Conservation (phyloP, 2,797 vertebrate species). For the Sebastes jordani region DNA sequence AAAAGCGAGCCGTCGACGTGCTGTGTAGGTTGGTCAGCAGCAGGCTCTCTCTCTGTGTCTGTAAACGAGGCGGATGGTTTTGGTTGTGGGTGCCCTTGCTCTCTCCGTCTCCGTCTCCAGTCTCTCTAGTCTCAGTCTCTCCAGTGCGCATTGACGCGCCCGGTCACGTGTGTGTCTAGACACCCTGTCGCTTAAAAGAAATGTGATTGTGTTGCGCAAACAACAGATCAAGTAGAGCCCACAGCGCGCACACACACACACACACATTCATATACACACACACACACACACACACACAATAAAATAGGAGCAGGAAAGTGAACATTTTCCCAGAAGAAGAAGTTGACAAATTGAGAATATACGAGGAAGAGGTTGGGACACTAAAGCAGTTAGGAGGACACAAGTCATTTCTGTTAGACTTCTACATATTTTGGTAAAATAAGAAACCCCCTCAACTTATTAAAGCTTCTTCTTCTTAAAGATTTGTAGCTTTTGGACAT, state of each 20-base stretch:
- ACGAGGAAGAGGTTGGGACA: not conserved
- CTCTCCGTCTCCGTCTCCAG: conserved; percentile 62
- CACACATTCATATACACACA: not conserved
- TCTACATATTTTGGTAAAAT: not conserved
- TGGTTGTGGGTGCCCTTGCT: conserved; percentile 79
- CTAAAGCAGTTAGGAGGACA: not conserved
- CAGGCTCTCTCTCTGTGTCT: conserved; percentile 57
- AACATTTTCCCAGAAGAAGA: conserved; percentile 42
- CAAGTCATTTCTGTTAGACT: not conserved
- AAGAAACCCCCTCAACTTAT: not conserved
- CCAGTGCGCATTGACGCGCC: conserved; percentile 91
- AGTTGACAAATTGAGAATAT: conserved; percentile 35
- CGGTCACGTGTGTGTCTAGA: conserved; percentile 97
- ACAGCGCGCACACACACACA: conserved; percentile 47
- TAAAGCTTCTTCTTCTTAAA: not conserved
- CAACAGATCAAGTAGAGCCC: conserved; percentile 89
- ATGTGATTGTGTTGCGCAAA: conserved; percentile 95
- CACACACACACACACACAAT: not conserved
- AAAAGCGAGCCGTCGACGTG: conserved; percentile 66
- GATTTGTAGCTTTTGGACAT: not conserved
- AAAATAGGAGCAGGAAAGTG: conserved; percentile 38
- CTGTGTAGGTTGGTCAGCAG: conserved; percentile 42
- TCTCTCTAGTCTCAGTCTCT: conserved; percentile 37
- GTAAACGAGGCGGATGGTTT: conserved; percentile 78
- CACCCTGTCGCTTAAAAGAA: conserved; percentile 96